Percentiles rank a stretch among this genome's conserved stretches.
phyloP scores from a whole-genome alignment of 1,140 invertebrate species.

The Camponotus floridanus region DNA sequence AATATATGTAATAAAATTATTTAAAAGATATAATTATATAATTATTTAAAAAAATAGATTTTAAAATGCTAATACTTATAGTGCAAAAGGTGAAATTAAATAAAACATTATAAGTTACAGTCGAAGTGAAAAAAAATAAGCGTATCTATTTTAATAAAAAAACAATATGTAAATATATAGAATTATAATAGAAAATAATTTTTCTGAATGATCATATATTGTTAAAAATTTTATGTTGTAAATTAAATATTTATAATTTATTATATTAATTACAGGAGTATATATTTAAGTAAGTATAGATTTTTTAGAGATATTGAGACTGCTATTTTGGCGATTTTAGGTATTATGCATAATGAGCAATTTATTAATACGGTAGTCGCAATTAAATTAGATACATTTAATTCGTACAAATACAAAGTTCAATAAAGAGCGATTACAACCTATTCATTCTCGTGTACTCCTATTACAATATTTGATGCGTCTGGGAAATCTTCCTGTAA shows the following conservation, averaged over 20 bases:
- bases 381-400: slow-evolving; percentile 23
- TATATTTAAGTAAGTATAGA: background rate
- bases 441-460: slow-evolving; percentile 72
- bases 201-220: background rate
- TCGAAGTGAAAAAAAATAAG: background rate
- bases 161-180: background rate
- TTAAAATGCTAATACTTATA: background rate
- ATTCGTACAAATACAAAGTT: slow-evolving; percentile 32
- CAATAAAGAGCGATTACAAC: slow-evolving; percentile 45
- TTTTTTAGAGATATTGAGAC: background rate
- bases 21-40: background rate
- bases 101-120: background rate
- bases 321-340: background rate
- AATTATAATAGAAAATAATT: background rate
- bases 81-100: background rate
- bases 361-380: slow-evolving; percentile 17
- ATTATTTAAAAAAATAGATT: too few relatives aligned
- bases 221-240: background rate
- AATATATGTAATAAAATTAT: background rate
- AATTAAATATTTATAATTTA: background rate
- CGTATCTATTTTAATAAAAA: background rate
- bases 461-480: slow-evolving; percentile 74
- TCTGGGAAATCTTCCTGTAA: slow-evolving; percentile 63
- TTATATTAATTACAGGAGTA: background rate
- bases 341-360: slow-evolving; percentile 10